Evolutionary conservation across 2,113 vertebrate genomes (phyloP).

Genomic region (Morone chrysops): DNA sequence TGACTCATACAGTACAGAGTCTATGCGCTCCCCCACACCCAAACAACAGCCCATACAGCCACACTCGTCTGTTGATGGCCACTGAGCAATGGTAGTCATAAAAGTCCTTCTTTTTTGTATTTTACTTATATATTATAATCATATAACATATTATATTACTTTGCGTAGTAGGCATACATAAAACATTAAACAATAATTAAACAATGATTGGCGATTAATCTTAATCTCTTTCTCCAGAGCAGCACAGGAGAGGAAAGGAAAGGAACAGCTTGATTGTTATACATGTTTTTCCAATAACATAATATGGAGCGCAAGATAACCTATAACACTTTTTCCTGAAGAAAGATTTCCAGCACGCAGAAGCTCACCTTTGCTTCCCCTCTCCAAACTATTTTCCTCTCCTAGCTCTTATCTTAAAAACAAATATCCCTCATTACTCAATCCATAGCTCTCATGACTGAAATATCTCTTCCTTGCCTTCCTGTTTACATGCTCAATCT

Average conservation of each 20-base stretch:
- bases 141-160: too few species aligned
- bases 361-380: background rate
- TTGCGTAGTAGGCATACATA: background rate
- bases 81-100: background rate
- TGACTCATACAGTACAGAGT: conserved; percentile 29
- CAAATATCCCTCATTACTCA: conserved; percentile 2
- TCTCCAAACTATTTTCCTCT: background rate
- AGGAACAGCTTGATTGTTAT: conserved; percentile 13
- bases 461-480: background rate
- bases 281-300: background rate
- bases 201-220: too few species aligned
- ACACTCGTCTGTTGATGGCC: background rate
- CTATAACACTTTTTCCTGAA: background rate
- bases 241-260: conserved; percentile 14
- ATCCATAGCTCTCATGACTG: background rate
- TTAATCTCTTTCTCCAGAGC: background rate
- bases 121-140: too few species aligned
- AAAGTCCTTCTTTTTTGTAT: background rate
- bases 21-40: background rate
- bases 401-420: background rate
- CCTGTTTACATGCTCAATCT: conserved; percentile 5
- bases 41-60: background rate
- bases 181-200: background rate
- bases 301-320: conserved; percentile 30
- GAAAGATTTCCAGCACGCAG: background rate